A percentile compares a stretch with the other conserved stretches of the same genome.
These are phyloP conservation scores for Halcyon smyrnensis DNA, from an alignment of 2,797 vertebrate species.

Conservation along the genomic window DNA sequence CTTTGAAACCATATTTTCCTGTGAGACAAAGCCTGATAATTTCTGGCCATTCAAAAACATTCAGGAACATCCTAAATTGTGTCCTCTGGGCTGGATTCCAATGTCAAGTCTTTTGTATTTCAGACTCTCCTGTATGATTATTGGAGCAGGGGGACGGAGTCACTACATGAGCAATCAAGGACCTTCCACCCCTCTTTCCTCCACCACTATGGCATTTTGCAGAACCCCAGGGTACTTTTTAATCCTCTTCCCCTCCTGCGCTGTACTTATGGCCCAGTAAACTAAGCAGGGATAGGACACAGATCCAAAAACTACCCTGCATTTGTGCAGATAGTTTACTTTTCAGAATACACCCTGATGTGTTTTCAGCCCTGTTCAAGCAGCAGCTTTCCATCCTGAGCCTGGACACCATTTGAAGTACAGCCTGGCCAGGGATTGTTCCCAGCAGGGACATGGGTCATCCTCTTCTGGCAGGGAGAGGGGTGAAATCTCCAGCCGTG, in stretches of 20 bases:
- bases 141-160: not conserved
- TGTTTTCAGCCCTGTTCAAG: not conserved
- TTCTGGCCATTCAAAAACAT: conserved; percentile 22
- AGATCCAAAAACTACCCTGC: not conserved
- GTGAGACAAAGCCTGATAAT: conserved; percentile 11
- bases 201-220: not conserved
- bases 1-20: not conserved
- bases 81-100: conserved; percentile 24
- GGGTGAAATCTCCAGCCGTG: not conserved
- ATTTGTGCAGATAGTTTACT: not conserved
- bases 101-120: conserved; percentile 8
- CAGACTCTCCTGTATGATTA: not conserved
- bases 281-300: not conserved
- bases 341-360: not conserved
- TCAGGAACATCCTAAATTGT: conserved; percentile 12
- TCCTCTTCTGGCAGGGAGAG: not conserved
- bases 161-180: not conserved
- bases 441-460: not conserved
- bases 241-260: not conserved
- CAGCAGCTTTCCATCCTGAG: not conserved
- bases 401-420: not conserved
- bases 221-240: not conserved
- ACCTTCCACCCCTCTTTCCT: not conserved
- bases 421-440: not conserved
- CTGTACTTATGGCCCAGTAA: not conserved